A percentile compares a stretch with the other conserved stretches of the same genome.
phyloP scores from a whole-genome alignment of 2,888 invertebrate genomes.

The Agrotis puta region DNA sequence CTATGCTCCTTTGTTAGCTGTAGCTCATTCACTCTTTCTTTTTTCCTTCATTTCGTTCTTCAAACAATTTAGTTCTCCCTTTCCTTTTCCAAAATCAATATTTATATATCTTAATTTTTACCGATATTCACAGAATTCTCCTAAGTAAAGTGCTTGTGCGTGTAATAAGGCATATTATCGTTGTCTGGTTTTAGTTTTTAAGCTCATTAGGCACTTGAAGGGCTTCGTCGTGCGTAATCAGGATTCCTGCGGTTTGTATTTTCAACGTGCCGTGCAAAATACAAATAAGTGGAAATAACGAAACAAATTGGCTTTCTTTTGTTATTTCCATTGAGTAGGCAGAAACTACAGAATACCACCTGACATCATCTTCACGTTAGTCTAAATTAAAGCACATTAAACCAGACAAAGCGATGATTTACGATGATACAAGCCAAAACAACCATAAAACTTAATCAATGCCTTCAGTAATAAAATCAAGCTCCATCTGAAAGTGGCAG shows the following conservation, averaged over 20 bases:
- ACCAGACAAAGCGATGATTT: neutral
- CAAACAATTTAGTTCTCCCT: neutral
- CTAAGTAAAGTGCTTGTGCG: conserved; percentile 9
- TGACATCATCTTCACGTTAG: no score
- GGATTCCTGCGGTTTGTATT: conserved; percentile 31
- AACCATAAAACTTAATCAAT: neutral
- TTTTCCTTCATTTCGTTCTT: neutral
- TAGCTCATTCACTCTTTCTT: neutral
- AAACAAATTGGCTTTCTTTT: neutral
- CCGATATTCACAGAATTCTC: conserved; percentile 7
- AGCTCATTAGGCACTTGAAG: conserved; percentile 48
- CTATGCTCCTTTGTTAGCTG: neutral
- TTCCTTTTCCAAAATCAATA: neutral
- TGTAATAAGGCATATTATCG: conserved; percentile 29
- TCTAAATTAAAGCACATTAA: neutral
- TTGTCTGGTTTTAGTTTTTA: conserved; percentile 41
- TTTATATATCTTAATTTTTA: no score
- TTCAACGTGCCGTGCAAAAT: conserved; percentile 10
- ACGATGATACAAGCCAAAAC: neutral
- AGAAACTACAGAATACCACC: no score
- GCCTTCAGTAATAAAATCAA: neutral
- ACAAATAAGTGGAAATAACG: conserved; percentile 15
- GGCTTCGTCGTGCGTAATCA: conserved; percentile 52
- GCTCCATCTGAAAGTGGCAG: neutral
- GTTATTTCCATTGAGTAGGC: no score